Conservation (phyloP, 2,797 vertebrate species). For the Lepilemur ruficaudatus region DNA sequence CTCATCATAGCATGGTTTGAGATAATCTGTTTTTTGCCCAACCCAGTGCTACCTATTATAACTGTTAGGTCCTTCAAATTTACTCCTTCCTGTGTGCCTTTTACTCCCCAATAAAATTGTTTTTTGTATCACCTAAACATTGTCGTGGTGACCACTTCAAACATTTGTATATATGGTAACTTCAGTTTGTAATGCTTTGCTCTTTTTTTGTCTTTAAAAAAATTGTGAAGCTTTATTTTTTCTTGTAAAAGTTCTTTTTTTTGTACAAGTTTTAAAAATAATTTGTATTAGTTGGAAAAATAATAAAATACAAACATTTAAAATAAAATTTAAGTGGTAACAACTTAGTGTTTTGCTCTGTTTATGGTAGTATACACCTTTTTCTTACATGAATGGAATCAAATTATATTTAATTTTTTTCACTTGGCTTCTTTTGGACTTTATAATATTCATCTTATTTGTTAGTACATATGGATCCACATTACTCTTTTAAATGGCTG, state of each 20-base stretch:
- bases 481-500: constrained; percentile 25
- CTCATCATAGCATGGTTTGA: background rate
- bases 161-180: background rate
- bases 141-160: background rate
- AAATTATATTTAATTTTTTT: background rate
- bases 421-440: background rate
- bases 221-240: background rate
- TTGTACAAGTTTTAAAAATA: background rate
- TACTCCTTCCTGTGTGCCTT: background rate
- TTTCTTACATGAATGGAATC: background rate
- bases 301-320: background rate
- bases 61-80: background rate
- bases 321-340: background rate
- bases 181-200: background rate
- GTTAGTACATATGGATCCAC: background rate
- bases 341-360: background rate
- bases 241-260: background rate
- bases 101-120: background rate
- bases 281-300: constrained; percentile 23
- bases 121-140: background rate
- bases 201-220: background rate
- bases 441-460: background rate
- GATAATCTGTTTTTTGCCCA: constrained; percentile 3
- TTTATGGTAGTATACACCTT: background rate
- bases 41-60: background rate